These are phyloP conservation scores for Pandemis cinnamomeana DNA, from an alignment of 2,888 invertebrate genomes.

Conservation along the genomic window DNA sequence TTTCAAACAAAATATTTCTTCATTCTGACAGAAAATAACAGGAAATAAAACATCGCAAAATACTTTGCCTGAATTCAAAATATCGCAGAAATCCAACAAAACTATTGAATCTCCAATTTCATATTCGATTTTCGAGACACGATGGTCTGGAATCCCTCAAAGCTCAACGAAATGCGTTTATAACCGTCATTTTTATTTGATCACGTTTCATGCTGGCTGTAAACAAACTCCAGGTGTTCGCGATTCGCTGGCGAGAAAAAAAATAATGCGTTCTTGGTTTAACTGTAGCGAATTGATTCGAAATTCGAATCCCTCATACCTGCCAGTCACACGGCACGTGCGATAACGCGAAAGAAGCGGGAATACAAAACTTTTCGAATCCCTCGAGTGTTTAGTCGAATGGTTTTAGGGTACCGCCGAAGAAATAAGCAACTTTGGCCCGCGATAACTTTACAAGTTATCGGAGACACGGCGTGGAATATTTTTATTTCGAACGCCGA, in stretches of 20 bases:
- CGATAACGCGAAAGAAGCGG: slow-evolving; percentile 46
- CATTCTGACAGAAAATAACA: background rate
- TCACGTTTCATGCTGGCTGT: slow-evolving; percentile 27
- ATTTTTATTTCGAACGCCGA: slow-evolving; percentile 16
- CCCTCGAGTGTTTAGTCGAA: slow-evolving; percentile 46
- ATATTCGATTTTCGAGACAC: slow-evolving; percentile 13
- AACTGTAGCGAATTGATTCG: slow-evolving; percentile 39
- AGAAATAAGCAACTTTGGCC: slow-evolving; percentile 42
- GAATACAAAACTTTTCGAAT: slow-evolving; percentile 54
- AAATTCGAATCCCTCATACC: slow-evolving; percentile 40
- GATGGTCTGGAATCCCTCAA: slow-evolving; percentile 8
- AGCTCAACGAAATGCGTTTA: slow-evolving; percentile 34
- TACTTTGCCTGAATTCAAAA: background rate
- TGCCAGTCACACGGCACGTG: slow-evolving; percentile 49
- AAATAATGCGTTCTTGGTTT: slow-evolving; percentile 35
- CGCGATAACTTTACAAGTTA: slow-evolving; percentile 37
- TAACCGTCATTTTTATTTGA: slow-evolving; percentile 22
- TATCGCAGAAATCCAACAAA: background rate
- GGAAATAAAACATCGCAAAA: background rate
- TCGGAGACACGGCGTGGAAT: slow-evolving; percentile 36
- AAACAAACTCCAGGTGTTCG: slow-evolving; percentile 19
- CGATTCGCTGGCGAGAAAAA: slow-evolving; percentile 9
- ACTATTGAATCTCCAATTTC: slow-evolving; percentile 8
- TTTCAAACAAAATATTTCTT: no score
- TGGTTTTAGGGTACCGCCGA: slow-evolving; percentile 47